Evolutionary conservation across 2,888 invertebrate genomes (phyloP), one percentile per base, ranked within the genome.

Genomic region (Smittia aterrima): DNA sequence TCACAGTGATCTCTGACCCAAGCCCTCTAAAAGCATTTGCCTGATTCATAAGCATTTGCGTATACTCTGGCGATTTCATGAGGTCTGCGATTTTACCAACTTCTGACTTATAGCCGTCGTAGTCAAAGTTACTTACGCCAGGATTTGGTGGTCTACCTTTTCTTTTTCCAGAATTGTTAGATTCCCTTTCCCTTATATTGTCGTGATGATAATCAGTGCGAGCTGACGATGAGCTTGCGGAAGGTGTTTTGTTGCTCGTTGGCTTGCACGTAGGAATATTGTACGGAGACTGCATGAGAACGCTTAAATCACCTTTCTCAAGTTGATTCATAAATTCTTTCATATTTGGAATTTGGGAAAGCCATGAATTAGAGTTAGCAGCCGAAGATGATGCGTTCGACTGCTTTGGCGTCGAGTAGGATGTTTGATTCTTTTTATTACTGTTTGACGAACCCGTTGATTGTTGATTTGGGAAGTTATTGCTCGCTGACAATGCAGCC

Each of bases 31-130:
- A 67, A 70, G 74, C 75, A 53, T 76, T 74, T 0, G 83, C 83
- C 76, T 83, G 83, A 75, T 83, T 83, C 75, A 83, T 76, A 41
- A 83, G 75, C 16, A 83, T 76, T 0, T 83, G 82, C 0, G 83
- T 83, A 75, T 83, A 83, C 75, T 83, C 83, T 0, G 83, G 83
- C 3, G 83, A 83, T 0, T 82, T 79, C 76, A 83, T 82, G 0
- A 83, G 76, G 75, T 83, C 83, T 64, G 82, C 82, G 79, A 83
- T 82, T 77, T 83, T 83, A 1, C 82, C 75, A 1, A 82, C 82
- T 78, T 83, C 83, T 70, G 82, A 82, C 75, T 83, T 83, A 9
- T 58, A 72, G 75, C 82, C 82, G 58, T 83, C 83, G 53, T 82
- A 76, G 74, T 83, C 82, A 54, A 82, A 74, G 18, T 20, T n/a